Conservation (phyloP, 2,797 vertebrate genomes). For the Anabas testudineus region DNA sequence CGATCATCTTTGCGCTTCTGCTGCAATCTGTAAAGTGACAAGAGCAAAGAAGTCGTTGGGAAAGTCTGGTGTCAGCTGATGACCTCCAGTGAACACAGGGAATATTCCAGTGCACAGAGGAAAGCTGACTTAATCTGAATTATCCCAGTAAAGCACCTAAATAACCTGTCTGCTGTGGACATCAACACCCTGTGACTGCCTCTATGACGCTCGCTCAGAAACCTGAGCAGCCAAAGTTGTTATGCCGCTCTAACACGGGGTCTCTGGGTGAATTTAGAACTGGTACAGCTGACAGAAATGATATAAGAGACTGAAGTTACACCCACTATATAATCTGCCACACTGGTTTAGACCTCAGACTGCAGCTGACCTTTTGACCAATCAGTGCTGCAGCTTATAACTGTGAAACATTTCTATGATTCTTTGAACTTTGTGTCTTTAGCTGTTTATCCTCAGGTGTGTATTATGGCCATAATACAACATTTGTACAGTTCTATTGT, state of each 20-base stretch:
- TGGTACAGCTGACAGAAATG: neutral
- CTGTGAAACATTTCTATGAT: too few species aligned
- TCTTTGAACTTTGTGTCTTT: too few species aligned
- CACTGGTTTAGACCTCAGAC: too few species aligned
- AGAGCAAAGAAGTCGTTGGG: neutral
- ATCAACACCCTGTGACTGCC: neutral
- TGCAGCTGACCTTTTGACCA: conserved; percentile 8
- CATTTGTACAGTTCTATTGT: neutral
- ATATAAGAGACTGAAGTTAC: conserved; percentile 7
- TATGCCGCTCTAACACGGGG: too few species aligned
- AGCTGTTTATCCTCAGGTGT: neutral
- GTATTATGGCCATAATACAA: neutral
- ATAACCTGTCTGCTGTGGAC: too few species aligned
- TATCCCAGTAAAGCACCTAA: neutral
- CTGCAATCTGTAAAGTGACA: conserved; percentile 27
- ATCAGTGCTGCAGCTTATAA: too few species aligned
- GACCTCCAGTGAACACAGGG: neutral
- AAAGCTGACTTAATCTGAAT: neutral
- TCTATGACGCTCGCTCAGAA: conserved; percentile 26
- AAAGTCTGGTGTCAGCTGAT: neutral
- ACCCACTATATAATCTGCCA: conserved; percentile 17
- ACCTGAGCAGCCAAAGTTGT: conserved; percentile 21
- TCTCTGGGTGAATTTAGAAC: neutral
- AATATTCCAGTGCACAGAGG: neutral
- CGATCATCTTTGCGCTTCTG: conserved; percentile 73